Percentiles rank a stretch among this genome's conserved stretches.
phyloP scores from a whole-genome alignment of 2,888 invertebrate species.

The Monoplex corrugatus region DNA sequence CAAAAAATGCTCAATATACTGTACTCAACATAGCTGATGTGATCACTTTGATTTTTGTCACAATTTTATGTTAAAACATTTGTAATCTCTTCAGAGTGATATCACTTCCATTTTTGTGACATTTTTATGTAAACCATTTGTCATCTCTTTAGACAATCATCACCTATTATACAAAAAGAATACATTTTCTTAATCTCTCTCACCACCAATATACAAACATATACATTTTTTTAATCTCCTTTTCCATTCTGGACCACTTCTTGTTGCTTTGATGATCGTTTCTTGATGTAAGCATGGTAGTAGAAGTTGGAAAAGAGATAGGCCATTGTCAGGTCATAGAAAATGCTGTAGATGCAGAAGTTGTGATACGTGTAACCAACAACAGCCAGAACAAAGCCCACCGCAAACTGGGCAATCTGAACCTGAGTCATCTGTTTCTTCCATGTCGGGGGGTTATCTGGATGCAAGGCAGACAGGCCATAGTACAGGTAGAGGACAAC shows the following conservation, averaged over 20 bases:
- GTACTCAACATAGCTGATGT: too few species aligned
- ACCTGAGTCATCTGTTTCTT: constrained; percentile 78
- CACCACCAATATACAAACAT: too few species aligned
- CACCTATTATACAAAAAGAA: too few species aligned
- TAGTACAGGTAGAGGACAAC: constrained; percentile 78
- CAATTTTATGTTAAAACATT: too few species aligned
- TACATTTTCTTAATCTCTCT: too few species aligned
- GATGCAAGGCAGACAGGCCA: constrained; percentile 71
- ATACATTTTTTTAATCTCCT: background rate
- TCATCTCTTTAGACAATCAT: too few species aligned
- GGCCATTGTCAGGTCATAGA: constrained; percentile 78
- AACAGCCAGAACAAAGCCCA: constrained; percentile 71
- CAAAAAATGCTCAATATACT: too few species aligned
- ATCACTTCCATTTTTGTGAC: too few species aligned
- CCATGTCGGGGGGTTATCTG: constrained; percentile 74
- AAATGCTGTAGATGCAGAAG: constrained; percentile 79
- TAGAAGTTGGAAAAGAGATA: constrained; percentile 78
- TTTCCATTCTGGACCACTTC: constrained; percentile 14
- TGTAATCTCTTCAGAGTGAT: too few species aligned
- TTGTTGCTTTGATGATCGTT: constrained; percentile 46
- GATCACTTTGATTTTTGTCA: too few species aligned
- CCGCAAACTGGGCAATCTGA: constrained; percentile 78
- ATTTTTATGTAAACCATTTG: too few species aligned
- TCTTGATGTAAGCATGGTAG: constrained; percentile 71
- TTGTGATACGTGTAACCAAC: constrained; percentile 76